These are phyloP conservation scores for Uria lomvia DNA, from an alignment of 2,113 vertebrate genomes.

Conservation along the genomic window DNA sequence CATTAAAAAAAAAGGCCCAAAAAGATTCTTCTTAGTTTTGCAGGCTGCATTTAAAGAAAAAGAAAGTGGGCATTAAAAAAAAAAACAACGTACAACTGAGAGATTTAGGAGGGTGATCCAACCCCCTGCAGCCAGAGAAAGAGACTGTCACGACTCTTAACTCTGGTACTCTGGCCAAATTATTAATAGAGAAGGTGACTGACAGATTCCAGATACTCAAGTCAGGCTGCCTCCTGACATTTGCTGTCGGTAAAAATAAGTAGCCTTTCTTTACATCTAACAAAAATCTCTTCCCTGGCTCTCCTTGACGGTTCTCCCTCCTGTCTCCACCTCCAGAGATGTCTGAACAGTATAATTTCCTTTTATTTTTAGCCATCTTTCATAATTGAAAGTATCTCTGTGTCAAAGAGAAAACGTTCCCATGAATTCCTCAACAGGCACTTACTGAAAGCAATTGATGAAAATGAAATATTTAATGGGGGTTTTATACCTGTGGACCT, in stretches of 20 bases:
- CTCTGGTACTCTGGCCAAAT: neutral
- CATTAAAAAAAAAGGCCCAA: neutral
- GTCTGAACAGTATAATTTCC: slow-evolving; percentile 58
- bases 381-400: slow-evolving; percentile 39
- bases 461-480: slow-evolving; percentile 36
- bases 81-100: neutral
- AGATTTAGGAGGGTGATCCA: neutral
- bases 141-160: neutral
- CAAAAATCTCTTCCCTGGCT: slow-evolving; percentile 37
- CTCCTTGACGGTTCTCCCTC: neutral
- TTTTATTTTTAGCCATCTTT: slow-evolving; percentile 65
- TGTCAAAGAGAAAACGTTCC: slow-evolving; percentile 28
- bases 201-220: neutral
- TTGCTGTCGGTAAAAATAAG: slow-evolving; percentile 23
- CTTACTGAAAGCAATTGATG: slow-evolving; percentile 31
- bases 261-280: slow-evolving; percentile 35
- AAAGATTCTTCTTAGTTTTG: neutral
- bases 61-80: neutral
- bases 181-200: neutral
- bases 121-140: neutral
- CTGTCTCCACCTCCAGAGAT: slow-evolving; percentile 56
- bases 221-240: slow-evolving; percentile 8
- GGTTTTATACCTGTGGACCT: neutral
- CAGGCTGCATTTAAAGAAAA: neutral
- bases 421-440: slow-evolving; percentile 50